A percentile compares a stretch with the other conserved stretches of the same genome.
Evolutionary conservation across 2,888 invertebrate species (phyloP).

Genomic region (Drosophila rellima): DNA sequence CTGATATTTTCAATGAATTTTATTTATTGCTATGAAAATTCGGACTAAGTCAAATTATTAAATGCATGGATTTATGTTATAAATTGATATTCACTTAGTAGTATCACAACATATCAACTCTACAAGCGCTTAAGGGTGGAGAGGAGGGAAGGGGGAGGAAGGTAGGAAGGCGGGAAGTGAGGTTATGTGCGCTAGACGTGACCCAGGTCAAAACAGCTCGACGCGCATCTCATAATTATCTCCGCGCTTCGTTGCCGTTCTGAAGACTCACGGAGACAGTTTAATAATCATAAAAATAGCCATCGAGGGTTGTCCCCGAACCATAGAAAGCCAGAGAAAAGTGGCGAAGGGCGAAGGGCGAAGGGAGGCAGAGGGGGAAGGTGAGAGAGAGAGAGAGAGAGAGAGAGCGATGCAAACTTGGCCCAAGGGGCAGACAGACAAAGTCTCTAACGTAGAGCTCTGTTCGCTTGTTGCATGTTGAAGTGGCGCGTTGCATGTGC

Average conservation of each 20-base stretch:
- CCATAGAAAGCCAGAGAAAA: constrained; percentile 8
- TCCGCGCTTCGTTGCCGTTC: constrained; percentile 73
- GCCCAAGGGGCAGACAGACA: constrained; percentile 20
- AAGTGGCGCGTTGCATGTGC: constrained; percentile 47
- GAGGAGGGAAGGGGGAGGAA: too few relatives aligned
- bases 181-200: constrained; percentile 22
- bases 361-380: background rate
- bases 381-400: background rate
- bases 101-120: background rate
- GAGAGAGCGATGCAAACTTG: constrained; percentile 9
- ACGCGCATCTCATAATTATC: constrained; percentile 81
- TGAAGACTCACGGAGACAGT: constrained; percentile 77
- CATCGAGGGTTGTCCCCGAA: constrained; percentile 19
- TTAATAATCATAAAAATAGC: constrained; percentile 71
- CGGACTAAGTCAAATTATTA: too few relatives aligned
- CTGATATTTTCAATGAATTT: too few relatives aligned
- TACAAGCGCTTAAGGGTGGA: background rate
- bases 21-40: too few relatives aligned
- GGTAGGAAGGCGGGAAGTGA: constrained; percentile 1
- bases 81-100: background rate
- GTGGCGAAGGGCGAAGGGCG: too few relatives aligned
- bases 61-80: background rate
- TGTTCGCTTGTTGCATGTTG: constrained; percentile 55
- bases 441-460: background rate
- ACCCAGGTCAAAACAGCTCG: constrained; percentile 54